Percentiles rank a stretch among this genome's conserved stretches.
These are phyloP conservation scores for Trematocara macrostoma DNA, from an alignment of 2,113 vertebrate genomes.

Conservation along the genomic window DNA sequence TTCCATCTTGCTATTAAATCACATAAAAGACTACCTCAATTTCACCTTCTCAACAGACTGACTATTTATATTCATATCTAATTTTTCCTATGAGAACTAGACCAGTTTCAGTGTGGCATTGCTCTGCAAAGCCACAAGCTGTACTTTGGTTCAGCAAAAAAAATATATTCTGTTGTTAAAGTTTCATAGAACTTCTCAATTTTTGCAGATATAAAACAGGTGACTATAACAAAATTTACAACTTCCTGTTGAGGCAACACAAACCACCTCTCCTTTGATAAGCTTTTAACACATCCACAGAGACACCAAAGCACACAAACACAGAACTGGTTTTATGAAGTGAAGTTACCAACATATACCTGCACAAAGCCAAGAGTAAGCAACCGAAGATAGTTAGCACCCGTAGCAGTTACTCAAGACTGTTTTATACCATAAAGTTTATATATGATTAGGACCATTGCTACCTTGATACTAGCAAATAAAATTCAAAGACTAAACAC, in stretches of 20 bases:
- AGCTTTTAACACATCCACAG: neutral
- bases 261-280: neutral
- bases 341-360: neutral
- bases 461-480: neutral
- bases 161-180: neutral
- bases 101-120: neutral
- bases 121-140: neutral
- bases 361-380: neutral
- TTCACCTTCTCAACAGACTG: neutral
- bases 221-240: neutral
- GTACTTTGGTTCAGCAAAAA: neutral
- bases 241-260: neutral
- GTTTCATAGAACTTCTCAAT: neutral
- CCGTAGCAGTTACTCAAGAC: neutral
- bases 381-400: neutral
- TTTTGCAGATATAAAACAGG: neutral
- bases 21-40: neutral
- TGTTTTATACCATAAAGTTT: neutral
- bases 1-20: neutral
- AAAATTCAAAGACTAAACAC: neutral
- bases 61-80: neutral
- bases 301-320: neutral
- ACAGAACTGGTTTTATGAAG: neutral
- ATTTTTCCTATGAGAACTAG: neutral
- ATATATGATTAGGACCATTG: neutral